Evolutionary conservation across 2,888 invertebrate species (phyloP).

Genomic region (Carpatolechia fugitivella): DNA sequence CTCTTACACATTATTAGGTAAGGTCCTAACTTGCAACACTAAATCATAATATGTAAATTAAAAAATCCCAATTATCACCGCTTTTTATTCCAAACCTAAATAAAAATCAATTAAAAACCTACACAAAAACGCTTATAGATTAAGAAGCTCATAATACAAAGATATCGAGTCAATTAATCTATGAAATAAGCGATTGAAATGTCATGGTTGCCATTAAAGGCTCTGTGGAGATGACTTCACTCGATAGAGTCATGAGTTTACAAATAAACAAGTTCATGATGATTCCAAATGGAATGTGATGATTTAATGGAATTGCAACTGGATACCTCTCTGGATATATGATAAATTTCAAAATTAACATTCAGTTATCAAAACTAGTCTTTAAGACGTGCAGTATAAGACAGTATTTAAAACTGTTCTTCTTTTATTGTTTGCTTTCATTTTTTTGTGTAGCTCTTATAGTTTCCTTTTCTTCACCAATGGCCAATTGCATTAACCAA

Average conservation of each 20-base stretch:
- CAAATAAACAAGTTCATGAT: conserved; percentile 14
- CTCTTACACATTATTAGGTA: too few species aligned
- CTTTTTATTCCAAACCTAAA: background rate
- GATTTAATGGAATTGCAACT: conserved; percentile 12
- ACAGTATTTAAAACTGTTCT: too few species aligned
- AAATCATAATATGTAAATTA: too few species aligned
- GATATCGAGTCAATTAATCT: conserved; percentile 32
- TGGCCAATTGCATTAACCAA: too few species aligned
- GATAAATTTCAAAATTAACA: too few species aligned
- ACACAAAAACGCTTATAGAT: conserved; percentile 17
- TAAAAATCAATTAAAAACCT: background rate
- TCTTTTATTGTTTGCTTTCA: too few species aligned
- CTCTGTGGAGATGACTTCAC: conserved; percentile 15
- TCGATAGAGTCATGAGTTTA: conserved; percentile 15
- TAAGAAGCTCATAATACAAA: conserved; percentile 23
- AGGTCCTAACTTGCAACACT: too few species aligned
- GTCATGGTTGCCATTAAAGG: conserved; percentile 30
- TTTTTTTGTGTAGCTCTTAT: too few species aligned
- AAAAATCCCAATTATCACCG: too few species aligned
- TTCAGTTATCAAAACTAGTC: too few species aligned
- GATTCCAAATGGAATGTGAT: conserved; percentile 12
- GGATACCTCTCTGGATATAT: background rate
- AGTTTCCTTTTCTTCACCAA: too few species aligned
- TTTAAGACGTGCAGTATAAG: too few species aligned
- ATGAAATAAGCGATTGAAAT: conserved; percentile 33